Evolutionary conservation across 1,140 invertebrate genomes (phyloP).

Genomic region (Pygmarrhopalites habei): DNA sequence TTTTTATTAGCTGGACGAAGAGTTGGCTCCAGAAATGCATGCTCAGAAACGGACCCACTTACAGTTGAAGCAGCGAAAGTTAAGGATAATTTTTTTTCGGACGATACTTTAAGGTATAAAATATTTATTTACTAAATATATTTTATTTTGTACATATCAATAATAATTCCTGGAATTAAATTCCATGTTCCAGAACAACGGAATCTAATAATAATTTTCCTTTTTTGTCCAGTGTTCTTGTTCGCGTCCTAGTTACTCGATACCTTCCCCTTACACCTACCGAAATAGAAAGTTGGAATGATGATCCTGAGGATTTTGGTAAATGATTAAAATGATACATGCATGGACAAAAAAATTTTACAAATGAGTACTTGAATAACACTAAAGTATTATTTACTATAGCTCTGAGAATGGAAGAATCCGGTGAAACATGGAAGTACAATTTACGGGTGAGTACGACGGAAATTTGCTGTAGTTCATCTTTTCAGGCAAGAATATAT

Average conservation of each 20-base stretch:
- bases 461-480: too few species aligned
- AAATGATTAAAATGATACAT: too few species aligned
- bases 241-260: constrained; percentile 70
- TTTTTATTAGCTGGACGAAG: constrained; percentile 17
- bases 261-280: constrained; percentile 78
- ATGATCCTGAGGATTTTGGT: constrained; percentile 82
- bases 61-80: constrained; percentile 58
- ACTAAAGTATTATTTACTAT: constrained; percentile 1
- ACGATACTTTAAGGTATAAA: constrained; percentile 55
- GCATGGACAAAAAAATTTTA: too few species aligned
- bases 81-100: constrained; percentile 64
- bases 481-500: constrained; percentile 59
- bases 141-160: too few species aligned
- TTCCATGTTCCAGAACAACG: too few species aligned
- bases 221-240: constrained; percentile 77
- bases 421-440: constrained; percentile 86
- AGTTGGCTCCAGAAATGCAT: constrained; percentile 10
- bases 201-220: too few species aligned
- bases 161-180: too few species aligned
- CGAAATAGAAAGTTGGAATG: constrained; percentile 81
- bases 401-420: constrained; percentile 57
- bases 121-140: too few species aligned
- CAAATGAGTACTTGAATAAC: neutral
- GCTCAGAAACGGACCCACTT: constrained; percentile 42
- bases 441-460: constrained; percentile 70